A percentile compares a stretch with the other conserved stretches of the same genome.
phyloP scores from a whole-genome alignment of 2,797 vertebrate species.

The Thripadectes ignobilis region DNA sequence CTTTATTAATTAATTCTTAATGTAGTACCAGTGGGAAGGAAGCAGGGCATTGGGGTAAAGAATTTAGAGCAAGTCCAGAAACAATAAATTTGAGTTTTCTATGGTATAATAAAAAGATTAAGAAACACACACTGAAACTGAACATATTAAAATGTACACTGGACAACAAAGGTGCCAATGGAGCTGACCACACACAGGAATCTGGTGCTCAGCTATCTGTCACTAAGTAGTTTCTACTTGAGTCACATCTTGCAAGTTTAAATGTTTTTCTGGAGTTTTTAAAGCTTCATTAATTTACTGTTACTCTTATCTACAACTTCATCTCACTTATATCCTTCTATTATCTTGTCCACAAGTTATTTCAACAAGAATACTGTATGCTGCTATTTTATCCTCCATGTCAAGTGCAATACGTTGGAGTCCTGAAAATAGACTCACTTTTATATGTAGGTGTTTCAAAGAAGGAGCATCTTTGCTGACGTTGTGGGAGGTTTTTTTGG shows the following conservation, averaged over 20 bases:
- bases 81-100: neutral
- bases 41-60: fast-evolving
- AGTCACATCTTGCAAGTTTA: neutral
- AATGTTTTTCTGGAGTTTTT: neutral
- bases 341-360: neutral
- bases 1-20: neutral
- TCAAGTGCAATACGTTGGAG: neutral
- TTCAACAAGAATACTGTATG: neutral
- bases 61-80: neutral
- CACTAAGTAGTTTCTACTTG: neutral
- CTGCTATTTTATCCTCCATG: neutral
- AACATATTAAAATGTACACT: neutral
- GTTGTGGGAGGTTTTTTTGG: fast-evolving
- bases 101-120: neutral
- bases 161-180: neutral
- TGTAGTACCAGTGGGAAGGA: neutral
- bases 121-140: neutral
- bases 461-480: neutral
- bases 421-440: neutral
- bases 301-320: neutral
- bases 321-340: neutral
- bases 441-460: neutral
- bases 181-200: neutral
- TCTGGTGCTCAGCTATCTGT: neutral
- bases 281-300: neutral